Evolutionary conservation across 2,113 vertebrate genomes (phyloP), one percentile per base, ranked within the genome.

Genomic region (Mastomys natalensis): DNA sequence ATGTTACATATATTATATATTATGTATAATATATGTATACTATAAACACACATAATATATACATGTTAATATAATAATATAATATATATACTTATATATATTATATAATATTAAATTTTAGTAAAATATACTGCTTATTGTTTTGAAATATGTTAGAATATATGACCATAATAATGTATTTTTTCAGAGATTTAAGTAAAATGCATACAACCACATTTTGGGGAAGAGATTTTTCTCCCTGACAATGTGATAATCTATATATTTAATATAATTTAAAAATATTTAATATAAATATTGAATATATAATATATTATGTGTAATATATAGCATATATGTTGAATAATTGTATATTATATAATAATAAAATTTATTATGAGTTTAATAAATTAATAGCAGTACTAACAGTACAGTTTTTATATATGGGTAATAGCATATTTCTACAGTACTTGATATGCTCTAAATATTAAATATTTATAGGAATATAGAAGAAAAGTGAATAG

Each of bases 121-220:
- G 10, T 66, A 66, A 66, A 64, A 66, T 31, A 29, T 62, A 64
- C 24, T 22, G 45, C 89, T 92, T 45, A 8, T 43, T 74, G 73
- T 26, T 90, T 90, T 93, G n/a, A 43, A 87, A 86, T 74, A 78
- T 90, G 40, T 62, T 43, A 92, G 26, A 87, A 77, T 16, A 40
- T 66, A 68, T 3, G 1, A 90, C 81, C 68, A 58, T 76, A 55
- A 60, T 60, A 43, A 22, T 78, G 15, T 37, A 12, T 45, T 80
- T 89, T 62, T 31, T 40, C 43, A 64, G 31, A 66, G 22, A 73
- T 58, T 84, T 89, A 78, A 89, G 45, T 92, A 51, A 84, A n/a
- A 26, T 45, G 45, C 3, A 1, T 24, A 85, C 84, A 86, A 55
- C 10, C 17, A 86, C 19, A 92, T 80, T 66, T 8, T 13, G 51